Base-by-base conservation (phyloP, 2,888 invertebrate species). In the Lissonota sp. region DNA sequence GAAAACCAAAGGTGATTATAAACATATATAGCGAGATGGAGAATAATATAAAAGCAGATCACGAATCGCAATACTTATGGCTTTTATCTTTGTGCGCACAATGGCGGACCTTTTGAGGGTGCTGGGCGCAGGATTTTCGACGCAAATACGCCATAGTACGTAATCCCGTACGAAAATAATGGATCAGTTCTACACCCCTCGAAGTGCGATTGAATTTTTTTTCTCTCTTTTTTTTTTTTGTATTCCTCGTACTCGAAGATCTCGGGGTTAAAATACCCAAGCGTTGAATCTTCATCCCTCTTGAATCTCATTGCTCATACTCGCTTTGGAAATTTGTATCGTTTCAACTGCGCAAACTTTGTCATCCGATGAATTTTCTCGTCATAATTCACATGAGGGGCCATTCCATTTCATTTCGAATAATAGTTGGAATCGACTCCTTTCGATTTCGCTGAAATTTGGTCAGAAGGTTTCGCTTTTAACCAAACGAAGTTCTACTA, bases 131-230 rank as follows among this genome's bases (percentile, higher is more conserved):
- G 40, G 78, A 82, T 79, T 42, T 12, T 55, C 62, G 12, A 12
- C 53, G 39, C 42, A 63, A 78, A 82, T 82, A 82, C 26, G 44
- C 64, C 12, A 46, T 55, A 55, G 46, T 57, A 39, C 69, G 71
- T 82, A 82, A 82, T 82, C 81, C 78, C 44, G 53, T 62, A 79
- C 75, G 81, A 82, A 82, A 82, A 82, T 82, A 82, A 82, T 67
- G 74, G 71, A 71, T 81, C 78, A 46, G 60, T 71, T 26, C 78
- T 42, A 62, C 46, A 49, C 78, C 77, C 69, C 81, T 71, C 78
- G 71, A 74, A 5, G 8, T 60, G 44, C 66, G 66, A 81, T 57
- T 67, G 60, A 63, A 67, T 53, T 70, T 74, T 62, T 57, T n/a
- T 64, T 71, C 67, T 66, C 63, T 64, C 64, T 64, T 69, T 57